Base-by-base conservation (phyloP, 2,888 invertebrate species). In the Nasonovia ribisnigri region DNA sequence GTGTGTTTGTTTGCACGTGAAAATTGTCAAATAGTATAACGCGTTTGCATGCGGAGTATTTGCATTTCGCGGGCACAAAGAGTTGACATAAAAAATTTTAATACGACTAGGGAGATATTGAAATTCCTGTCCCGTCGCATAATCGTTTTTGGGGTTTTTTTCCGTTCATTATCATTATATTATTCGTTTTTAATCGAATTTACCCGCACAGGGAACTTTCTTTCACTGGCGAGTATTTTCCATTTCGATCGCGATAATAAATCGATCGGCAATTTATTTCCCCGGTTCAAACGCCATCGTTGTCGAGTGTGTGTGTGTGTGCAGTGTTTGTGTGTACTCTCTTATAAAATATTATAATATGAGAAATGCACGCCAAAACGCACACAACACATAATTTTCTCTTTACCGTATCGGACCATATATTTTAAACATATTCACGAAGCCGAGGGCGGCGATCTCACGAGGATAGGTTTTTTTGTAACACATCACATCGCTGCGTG, bases 141-240 rank as follows among this genome's bases (percentile, higher is more conserved):
- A 26, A 86, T 48, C n/a, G 16, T n/a, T 46, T 3, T 86, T 2
- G 43, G 4, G 36, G 16, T 43, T 43, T 84, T 84, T 43, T 84
- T 43, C 10, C 29, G 26, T 26, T 29, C 43, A 43, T 86, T 48
- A 13, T 86, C 46, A 46, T 43, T 86, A 43, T 86, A 46, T 86
- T 48, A 77, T 86, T 86, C 16, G n/a, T 5, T 48, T 86, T 86
- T 86, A 86, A 86, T 86, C 46, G 86, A 86, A 86, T 86, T 86
- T 16, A 48, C 13, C 46, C 46, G 46, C 86, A 46, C 43, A 8
- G 46, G n/a, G 16, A 13, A 86, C 46, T 43, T 8, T 86, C 46
- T 43, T 8, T 86, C 16, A 6, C n/a, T 2, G 13, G 29, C 86
- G n/a, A 86, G 11, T 77, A 48, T 48, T 46, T 29, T 86, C 46